phyloP scores from a whole-genome alignment of 2,888 invertebrate genomes.

The Hirtodrosophila cameraria region DNA sequence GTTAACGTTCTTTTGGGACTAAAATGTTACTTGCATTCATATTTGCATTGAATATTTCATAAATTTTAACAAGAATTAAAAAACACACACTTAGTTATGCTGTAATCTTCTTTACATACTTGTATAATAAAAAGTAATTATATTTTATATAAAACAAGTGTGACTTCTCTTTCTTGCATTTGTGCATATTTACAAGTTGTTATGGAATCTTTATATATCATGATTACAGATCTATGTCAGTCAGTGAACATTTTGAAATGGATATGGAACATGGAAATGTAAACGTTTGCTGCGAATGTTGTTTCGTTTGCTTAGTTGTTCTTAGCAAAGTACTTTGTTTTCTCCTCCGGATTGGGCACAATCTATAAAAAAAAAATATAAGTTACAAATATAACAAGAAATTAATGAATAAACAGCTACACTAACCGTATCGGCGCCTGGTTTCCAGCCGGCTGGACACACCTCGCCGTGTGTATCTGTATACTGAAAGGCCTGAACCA shows the following conservation, averaged over 20 bases:
- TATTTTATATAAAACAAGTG: conserved; percentile 58
- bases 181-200: conserved; percentile 35
- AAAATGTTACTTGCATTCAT: conserved; percentile 36
- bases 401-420: background rate
- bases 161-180: background rate
- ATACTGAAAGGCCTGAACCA: conserved; percentile 98
- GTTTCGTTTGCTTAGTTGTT: conserved; percentile 73
- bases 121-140: conserved; percentile 58
- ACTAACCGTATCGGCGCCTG: conserved; percentile 94
- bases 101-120: conserved; percentile 37
- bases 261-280: conserved; percentile 13
- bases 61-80: conserved; percentile 18
- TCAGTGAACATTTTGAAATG: conserved; percentile 44
- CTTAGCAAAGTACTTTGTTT: conserved; percentile 92
- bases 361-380: conserved; percentile 86
- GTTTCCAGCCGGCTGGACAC: conserved; percentile 98
- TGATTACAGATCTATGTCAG: conserved; percentile 42
- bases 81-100: conserved; percentile 32
- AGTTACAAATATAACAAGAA: background rate
- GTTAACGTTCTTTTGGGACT: conserved; percentile 40
- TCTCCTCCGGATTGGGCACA: conserved; percentile 91
- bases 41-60: conserved; percentile 19
- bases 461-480: conserved; percentile 97
- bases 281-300: background rate
- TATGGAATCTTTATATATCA: conserved; percentile 11